Conservation (phyloP, 1,140 invertebrate species). For the Bicyclus anynana region DNA sequence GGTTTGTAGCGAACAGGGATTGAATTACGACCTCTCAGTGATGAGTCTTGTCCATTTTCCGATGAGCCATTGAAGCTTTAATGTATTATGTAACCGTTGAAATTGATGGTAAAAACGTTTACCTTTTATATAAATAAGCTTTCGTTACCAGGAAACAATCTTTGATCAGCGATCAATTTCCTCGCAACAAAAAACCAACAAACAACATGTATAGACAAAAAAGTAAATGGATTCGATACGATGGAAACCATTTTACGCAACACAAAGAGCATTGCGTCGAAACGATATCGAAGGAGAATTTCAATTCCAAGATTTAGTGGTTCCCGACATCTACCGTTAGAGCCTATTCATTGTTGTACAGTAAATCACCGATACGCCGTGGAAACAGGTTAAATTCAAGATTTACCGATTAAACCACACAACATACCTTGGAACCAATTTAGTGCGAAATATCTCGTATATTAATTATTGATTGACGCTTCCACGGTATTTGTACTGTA, state of each 20-base stretch:
- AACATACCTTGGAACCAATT: not conserved
- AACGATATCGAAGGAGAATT: constrained; percentile 7
- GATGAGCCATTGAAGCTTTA: too few relatives aligned
- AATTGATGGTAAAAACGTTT: too few relatives aligned
- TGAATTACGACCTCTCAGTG: too few relatives aligned
- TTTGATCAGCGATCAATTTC: constrained; percentile 5
- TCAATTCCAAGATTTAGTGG: constrained; percentile 6
- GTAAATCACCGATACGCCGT: not conserved
- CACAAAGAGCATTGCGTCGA: constrained; percentile 4
- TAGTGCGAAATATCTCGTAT: not conserved
- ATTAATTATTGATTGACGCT: too few relatives aligned
- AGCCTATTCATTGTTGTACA: constrained; percentile 1
- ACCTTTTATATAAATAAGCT: too few relatives aligned
- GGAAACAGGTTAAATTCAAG: constrained; percentile 1
- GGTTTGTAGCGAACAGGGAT: too few relatives aligned
- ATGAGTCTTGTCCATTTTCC: too few relatives aligned
- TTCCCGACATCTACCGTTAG: constrained; percentile 1
- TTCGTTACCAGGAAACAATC: not conserved
- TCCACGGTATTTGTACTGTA: too few relatives aligned
- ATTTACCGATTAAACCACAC: not conserved
- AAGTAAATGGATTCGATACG: constrained; percentile 6
- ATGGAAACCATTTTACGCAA: constrained; percentile 1
- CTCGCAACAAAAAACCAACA: constrained; percentile 7
- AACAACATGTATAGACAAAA: constrained; percentile 4
- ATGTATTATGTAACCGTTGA: too few relatives aligned